A percentile compares a stretch with the other conserved stretches of the same genome.
Conservation (phyloP, 2,888 invertebrate genomes). For the Hirtodrosophila cameraria region DNA sequence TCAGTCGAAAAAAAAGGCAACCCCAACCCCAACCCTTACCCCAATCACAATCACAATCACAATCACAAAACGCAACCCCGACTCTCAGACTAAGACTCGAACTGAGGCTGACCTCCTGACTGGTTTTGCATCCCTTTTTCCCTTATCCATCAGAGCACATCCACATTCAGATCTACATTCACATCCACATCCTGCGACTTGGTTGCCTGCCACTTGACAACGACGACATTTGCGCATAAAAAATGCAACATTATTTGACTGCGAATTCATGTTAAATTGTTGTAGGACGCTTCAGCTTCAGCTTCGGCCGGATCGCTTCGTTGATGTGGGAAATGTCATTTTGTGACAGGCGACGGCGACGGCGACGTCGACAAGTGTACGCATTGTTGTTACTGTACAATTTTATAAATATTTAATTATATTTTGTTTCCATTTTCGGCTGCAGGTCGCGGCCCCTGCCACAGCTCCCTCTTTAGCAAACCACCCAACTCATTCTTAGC, state of each 20-base stretch:
- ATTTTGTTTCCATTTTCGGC: slow-evolving; percentile 68
- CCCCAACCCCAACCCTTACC: neutral
- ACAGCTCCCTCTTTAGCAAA: too few species aligned
- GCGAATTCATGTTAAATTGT: slow-evolving; percentile 81
- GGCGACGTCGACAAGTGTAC: slow-evolving; percentile 64
- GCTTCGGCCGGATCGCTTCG: slow-evolving; percentile 40
- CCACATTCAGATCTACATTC: slow-evolving; percentile 17
- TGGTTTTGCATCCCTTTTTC: slow-evolving; percentile 50
- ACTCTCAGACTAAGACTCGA: neutral
- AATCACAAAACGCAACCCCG: slow-evolving; percentile 14
- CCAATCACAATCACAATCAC: too few species aligned
- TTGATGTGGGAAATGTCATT: slow-evolving; percentile 83
- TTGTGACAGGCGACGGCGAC: slow-evolving; percentile 75
- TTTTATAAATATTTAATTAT: slow-evolving; percentile 78
- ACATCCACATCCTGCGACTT: slow-evolving; percentile 43
- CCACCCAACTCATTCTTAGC: too few species aligned
- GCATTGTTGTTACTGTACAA: slow-evolving; percentile 69
- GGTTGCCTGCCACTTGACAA: slow-evolving; percentile 78
- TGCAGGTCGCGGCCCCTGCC: slow-evolving; percentile 11
- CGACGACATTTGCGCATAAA: slow-evolving; percentile 82
- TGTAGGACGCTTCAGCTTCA: slow-evolving; percentile 53
- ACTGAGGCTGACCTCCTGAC: slow-evolving; percentile 37
- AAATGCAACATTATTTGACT: slow-evolving; percentile 82
- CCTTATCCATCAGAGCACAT: slow-evolving; percentile 47
- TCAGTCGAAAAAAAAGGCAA: slow-evolving; percentile 20